A percentile compares a stretch with the other conserved stretches of the same genome.
Conservation (phyloP, 2,888 invertebrate species). For the Catocala fraxini region DNA sequence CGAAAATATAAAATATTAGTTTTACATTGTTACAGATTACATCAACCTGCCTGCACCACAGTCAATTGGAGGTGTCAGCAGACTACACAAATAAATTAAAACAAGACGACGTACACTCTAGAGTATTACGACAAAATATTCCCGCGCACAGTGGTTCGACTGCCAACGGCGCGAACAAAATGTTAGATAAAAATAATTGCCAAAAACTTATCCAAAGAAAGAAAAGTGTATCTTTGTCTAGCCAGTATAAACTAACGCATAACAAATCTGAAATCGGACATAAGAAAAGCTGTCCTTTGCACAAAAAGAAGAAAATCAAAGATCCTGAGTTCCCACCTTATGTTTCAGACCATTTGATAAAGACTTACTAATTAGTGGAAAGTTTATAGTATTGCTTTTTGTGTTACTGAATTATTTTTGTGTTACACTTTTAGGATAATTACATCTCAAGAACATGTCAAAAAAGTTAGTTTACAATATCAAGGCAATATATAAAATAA, state of each 20-base stretch:
- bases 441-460: no score
- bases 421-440: no score
- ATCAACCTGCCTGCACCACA: constrained; percentile 82
- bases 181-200: constrained; percentile 61
- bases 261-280: constrained; percentile 79
- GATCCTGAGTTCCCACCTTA: constrained; percentile 70
- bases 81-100: constrained; percentile 55
- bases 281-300: constrained; percentile 75
- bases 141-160: constrained; percentile 36
- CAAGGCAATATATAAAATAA: constrained; percentile 2
- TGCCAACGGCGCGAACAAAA: constrained; percentile 40
- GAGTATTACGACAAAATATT: constrained; percentile 32
- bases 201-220: constrained; percentile 66
- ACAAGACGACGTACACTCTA: constrained; percentile 47
- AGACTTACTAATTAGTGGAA: constrained; percentile 74
- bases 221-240: constrained; percentile 73
- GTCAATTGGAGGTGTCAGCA: constrained; percentile 75
- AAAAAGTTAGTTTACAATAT: no score
- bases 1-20: no score
- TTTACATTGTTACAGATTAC: constrained; percentile 64
- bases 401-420: constrained; percentile 30
- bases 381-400: constrained; percentile 28
- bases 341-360: constrained; percentile 80
- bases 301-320: constrained; percentile 78
- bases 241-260: constrained; percentile 77